Conservation (phyloP, 2,888 invertebrate species). For the Fabriciana adippe region DNA sequence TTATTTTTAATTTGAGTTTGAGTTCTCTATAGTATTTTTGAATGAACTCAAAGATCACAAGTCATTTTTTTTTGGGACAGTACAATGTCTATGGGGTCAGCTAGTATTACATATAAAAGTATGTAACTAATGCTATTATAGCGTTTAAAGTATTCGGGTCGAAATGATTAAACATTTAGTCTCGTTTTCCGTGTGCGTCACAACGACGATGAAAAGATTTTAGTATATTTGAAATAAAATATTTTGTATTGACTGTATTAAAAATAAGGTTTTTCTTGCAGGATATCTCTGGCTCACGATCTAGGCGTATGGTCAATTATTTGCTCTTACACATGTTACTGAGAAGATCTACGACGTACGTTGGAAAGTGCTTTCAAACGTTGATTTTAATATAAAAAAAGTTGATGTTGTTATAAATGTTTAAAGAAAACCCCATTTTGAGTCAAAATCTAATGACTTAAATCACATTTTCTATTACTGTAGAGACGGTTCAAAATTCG, state of each 20-base stretch:
- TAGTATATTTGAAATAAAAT: too few relatives aligned
- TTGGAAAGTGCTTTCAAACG: conserved; percentile 2
- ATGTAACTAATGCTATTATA: too few relatives aligned
- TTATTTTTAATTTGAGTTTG: too few relatives aligned
- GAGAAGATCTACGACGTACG: conserved; percentile 14
- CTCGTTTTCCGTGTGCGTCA: too few relatives aligned
- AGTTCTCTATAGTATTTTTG: too few relatives aligned
- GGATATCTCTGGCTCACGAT: conserved; percentile 13
- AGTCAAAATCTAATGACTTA: conserved; percentile 1
- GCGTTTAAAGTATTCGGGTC: too few relatives aligned
- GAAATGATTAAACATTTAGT: too few relatives aligned
- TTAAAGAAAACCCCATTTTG: neutral
- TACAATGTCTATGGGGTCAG: too few relatives aligned
- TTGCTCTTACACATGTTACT: conserved; percentile 31
- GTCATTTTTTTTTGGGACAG: too few relatives aligned
- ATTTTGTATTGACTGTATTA: neutral
- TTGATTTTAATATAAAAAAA: conserved; percentile 3
- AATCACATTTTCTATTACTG: conserved; percentile 4
- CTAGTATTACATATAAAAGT: too few relatives aligned
- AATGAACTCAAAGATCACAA: too few relatives aligned
- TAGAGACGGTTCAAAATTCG: conserved; percentile 5
- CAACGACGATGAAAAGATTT: too few relatives aligned
- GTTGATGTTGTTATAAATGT: conserved; percentile 19
- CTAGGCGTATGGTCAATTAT: conserved; percentile 35
- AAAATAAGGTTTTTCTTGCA: conserved; percentile 1